Evolutionary conservation across 2,888 invertebrate species (phyloP).

Genomic region (Latrodectus elegans): DNA sequence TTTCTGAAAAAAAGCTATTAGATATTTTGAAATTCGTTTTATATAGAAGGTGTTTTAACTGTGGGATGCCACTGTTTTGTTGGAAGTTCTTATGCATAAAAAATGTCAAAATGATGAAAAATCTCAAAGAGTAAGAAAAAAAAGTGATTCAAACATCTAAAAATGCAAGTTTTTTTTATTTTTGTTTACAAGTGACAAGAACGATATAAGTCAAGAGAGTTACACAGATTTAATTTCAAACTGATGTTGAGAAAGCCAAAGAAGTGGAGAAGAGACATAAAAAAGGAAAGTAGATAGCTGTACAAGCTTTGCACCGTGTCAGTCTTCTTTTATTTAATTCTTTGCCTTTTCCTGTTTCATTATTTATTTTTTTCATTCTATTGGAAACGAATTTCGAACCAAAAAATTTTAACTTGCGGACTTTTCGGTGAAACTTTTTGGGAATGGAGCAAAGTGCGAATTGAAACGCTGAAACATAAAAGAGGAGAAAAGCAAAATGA

Average conservation of each 20-base stretch:
- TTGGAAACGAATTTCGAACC: conserved; percentile 25
- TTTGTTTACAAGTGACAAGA: not conserved
- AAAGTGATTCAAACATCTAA: conserved; percentile 1
- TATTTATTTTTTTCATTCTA: conserved; percentile 36
- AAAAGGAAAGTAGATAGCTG: not conserved
- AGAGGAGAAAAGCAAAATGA: conserved; percentile 10
- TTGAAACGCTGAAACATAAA: conserved; percentile 26
- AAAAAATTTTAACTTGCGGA: conserved; percentile 31
- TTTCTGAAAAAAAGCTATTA: too few relatives aligned
- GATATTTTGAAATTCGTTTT: too few relatives aligned
- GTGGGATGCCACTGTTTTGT: not conserved
- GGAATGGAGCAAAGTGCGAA: conserved; percentile 37
- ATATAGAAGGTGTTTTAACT: too few relatives aligned
- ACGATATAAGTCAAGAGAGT: conserved; percentile 16
- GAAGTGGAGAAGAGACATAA: not conserved
- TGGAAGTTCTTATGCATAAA: conserved; percentile 7
- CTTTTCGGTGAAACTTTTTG: conserved; percentile 26
- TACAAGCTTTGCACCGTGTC: conserved; percentile 10
- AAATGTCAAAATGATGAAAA: conserved; percentile 2
- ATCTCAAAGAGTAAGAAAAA: conserved; percentile 8
- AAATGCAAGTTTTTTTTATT: not conserved
- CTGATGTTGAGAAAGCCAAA: conserved; percentile 23
- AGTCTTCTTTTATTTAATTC: conserved; percentile 17
- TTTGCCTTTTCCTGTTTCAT: conserved; percentile 25
- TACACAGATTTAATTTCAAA: conserved; percentile 48